phyloP scores from a whole-genome alignment of 2,797 vertebrate species.

The Taenioides sp. region DNA sequence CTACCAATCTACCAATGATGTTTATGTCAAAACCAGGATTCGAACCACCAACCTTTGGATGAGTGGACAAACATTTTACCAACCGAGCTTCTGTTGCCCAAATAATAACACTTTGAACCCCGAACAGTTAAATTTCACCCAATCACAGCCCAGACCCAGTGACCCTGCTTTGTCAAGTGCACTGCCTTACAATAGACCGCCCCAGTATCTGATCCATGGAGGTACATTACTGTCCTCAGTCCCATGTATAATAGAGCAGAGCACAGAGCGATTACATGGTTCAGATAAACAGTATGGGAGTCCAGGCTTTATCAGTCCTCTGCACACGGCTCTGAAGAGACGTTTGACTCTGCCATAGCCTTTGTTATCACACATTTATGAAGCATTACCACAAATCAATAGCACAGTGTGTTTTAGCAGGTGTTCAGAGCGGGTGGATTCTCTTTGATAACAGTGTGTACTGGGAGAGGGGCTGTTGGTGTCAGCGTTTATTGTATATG shows the following conservation, averaged over 20 bases:
- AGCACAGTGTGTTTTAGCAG: conserved; percentile 17
- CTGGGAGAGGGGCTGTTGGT: background rate
- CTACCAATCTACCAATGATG: no score
- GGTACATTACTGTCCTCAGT: conserved; percentile 10
- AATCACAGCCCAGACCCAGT: background rate
- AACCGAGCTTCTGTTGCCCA: no score
- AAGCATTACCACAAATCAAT: conserved; percentile 29
- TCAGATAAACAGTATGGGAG: conserved; percentile 25
- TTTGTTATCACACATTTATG: conserved; percentile 22
- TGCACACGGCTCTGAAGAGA: conserved; percentile 14
- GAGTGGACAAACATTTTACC: no score
- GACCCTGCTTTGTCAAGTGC: background rate
- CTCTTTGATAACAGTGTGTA: conserved; percentile 1
- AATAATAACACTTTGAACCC: no score
- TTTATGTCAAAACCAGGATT: no score
- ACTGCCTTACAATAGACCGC: background rate
- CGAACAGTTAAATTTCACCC: no score
- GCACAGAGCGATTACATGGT: background rate
- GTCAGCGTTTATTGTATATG: background rate
- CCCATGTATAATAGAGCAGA: background rate
- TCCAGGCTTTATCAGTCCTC: conserved; percentile 29
- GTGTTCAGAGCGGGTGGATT: conserved; percentile 5
- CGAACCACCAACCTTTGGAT: no score
- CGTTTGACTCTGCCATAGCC: conserved; percentile 3
- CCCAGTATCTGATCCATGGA: conserved; percentile 19